phyloP scores from a whole-genome alignment of 2,888 invertebrate genomes.

The Dynastes grantii region DNA sequence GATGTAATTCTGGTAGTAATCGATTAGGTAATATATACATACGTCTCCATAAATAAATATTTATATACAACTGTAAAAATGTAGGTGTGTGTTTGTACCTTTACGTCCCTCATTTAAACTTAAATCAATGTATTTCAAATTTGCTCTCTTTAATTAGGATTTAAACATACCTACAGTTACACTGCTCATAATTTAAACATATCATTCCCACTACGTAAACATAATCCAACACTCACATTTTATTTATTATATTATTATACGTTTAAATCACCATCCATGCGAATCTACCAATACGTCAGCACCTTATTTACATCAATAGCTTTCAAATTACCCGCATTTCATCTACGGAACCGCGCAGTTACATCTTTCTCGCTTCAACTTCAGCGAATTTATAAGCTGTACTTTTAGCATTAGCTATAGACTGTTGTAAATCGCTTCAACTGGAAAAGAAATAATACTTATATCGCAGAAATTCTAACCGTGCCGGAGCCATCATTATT shows the following conservation, averaged over 20 bases:
- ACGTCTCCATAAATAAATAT: too few species aligned
- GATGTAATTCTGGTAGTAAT: too few species aligned
- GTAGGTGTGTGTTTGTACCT: too few species aligned
- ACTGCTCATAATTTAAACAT: background rate
- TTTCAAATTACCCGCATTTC: background rate
- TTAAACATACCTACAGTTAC: too few species aligned
- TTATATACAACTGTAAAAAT: too few species aligned
- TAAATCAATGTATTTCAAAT: too few species aligned
- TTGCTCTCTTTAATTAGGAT: too few species aligned
- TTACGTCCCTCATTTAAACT: too few species aligned
- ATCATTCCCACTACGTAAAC: background rate
- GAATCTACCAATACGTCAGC: background rate
- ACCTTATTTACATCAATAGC: background rate
- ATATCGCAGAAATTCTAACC: background rate
- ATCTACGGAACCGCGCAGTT: background rate
- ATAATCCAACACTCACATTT: background rate
- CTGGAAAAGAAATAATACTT: background rate
- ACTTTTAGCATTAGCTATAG: background rate
- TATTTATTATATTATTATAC: background rate
- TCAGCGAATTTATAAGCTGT: background rate
- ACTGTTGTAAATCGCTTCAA: background rate
- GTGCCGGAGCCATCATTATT: background rate
- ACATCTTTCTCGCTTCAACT: background rate
- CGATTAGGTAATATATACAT: too few species aligned
- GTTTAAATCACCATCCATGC: background rate